phyloP scores from a whole-genome alignment of 1,140 invertebrate genomes.

The Caenorhabditis brenneri region DNA sequence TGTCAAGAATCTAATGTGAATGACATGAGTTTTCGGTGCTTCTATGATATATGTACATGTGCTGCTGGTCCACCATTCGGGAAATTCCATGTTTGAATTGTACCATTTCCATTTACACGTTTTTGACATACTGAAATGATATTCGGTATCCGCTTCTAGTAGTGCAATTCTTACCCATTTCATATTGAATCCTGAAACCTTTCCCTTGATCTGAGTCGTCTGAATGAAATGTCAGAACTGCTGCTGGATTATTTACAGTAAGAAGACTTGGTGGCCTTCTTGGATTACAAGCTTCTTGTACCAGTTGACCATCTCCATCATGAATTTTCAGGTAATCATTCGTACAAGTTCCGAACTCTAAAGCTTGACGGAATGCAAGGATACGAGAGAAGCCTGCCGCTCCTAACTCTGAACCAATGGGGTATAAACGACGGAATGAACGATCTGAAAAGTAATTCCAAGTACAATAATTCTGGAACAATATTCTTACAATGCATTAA shows the following conservation, averaged over 20 bases:
- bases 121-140: conserved; percentile 39
- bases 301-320: conserved; percentile 14
- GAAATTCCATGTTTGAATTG: conserved; percentile 66
- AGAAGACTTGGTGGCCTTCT: background rate
- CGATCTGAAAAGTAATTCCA: background rate
- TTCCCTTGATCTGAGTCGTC: conserved; percentile 61
- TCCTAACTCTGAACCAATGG: background rate
- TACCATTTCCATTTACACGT: conserved; percentile 60
- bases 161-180: conserved; percentile 15
- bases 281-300: conserved; percentile 28
- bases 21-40: conserved; percentile 58
- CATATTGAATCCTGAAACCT: conserved; percentile 62
- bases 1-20: conserved; percentile 60
- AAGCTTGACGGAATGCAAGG: background rate
- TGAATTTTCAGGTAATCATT: conserved; percentile 10
- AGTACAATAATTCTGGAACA: background rate
- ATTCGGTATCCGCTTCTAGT: background rate
- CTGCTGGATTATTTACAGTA: background rate
- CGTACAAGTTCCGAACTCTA: background rate
- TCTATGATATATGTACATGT: conserved; percentile 64
- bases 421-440: background rate
- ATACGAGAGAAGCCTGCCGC: background rate
- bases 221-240: conserved; percentile 69
- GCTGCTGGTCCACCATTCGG: conserved; percentile 48
- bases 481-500: conserved; percentile 6